Base-by-base conservation (phyloP, 2,888 invertebrate genomes). In the Cotesia congregata region DNA sequence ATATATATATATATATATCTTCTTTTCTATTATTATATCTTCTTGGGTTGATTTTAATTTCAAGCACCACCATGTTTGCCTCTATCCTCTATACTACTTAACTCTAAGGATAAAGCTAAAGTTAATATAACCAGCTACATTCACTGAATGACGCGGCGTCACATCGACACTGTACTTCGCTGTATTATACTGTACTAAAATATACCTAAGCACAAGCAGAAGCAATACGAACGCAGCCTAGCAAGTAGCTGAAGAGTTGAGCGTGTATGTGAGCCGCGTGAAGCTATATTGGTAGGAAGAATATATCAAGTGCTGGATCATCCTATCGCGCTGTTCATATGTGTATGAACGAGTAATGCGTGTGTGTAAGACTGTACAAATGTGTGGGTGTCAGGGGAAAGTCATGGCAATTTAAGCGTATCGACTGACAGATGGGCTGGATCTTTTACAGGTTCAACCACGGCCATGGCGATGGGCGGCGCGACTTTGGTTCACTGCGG, bases 401-500 rank as follows among this genome's bases (percentile, higher is more conserved):
- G 59, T 67, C 67, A 73, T 50, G 73, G 73, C 67, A 73, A 73
- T 73, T 73, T 73, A 30, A 73, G 73, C 73, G 73, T 73, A 67
- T 76, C 76, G 61, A 72, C 72, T 78, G 89, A 73, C 73, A 91
- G 90, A 89, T 90, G 86, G 88, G 86, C 82, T 67, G 65, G 74
- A 39, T 67, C 73, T 72, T 84, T 91, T 91, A 91, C 92, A 91
- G 92, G 92, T 90, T 90, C 92, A 87, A 92, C 93, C 89, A 93
- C 93, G 91, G 92, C 92, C 91, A 92, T 93, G 92, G 91, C 93
- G 90, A 92, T 92, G 90, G 93, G 93, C 91, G 92, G 91, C 83
- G 90, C 91, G 75, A 91, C 93, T 83, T 90, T 93, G 87, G 90
- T 93, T 88, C 92, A 93, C 83, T 93, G 93, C 90, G 91, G 93